Conservation (phyloP, 2,113 vertebrate genomes). For the Burhinus bistriatus region DNA sequence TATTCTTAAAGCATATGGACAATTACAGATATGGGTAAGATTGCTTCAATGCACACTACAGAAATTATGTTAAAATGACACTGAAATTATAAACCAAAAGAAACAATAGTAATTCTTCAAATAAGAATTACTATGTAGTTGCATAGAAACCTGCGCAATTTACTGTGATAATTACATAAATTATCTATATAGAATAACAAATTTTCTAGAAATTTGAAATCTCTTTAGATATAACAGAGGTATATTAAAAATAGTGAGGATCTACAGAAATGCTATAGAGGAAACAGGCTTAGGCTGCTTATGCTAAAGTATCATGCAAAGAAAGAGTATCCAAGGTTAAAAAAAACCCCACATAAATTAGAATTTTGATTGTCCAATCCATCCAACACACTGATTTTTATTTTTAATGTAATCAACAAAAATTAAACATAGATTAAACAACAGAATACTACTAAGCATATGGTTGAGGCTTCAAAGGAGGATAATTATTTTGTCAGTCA, state of each 20-base stretch:
- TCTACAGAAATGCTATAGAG: not conserved
- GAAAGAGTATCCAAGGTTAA: constrained; percentile 31
- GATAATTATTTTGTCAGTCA: constrained; percentile 19
- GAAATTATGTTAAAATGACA: not conserved
- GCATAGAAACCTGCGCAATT: not conserved
- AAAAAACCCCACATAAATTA: constrained; percentile 21
- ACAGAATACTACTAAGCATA: constrained; percentile 33
- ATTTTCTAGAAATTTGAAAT: not conserved
- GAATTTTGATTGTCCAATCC: constrained; percentile 50
- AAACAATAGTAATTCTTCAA: constrained; percentile 24
- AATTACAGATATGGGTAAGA: not conserved
- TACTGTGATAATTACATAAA: constrained; percentile 2
- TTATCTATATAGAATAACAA: not conserved
- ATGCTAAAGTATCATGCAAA: not conserved
- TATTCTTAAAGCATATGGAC: not conserved
- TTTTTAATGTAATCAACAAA: constrained; percentile 70
- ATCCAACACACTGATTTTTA: constrained; percentile 54
- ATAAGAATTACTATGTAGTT: constrained; percentile 3
- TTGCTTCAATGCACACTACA: not conserved
- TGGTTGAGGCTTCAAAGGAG: constrained; percentile 7
- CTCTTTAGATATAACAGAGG: not conserved
- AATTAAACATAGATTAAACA: constrained; percentile 61
- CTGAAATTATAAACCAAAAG: not conserved
- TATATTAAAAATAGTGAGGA: not conserved
- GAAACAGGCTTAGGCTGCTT: not conserved